A percentile compares a stretch with the other conserved stretches of the same genome.
These are phyloP conservation scores for Baryphthengus martii DNA, from an alignment of 2,113 vertebrate species.

Conservation along the genomic window DNA sequence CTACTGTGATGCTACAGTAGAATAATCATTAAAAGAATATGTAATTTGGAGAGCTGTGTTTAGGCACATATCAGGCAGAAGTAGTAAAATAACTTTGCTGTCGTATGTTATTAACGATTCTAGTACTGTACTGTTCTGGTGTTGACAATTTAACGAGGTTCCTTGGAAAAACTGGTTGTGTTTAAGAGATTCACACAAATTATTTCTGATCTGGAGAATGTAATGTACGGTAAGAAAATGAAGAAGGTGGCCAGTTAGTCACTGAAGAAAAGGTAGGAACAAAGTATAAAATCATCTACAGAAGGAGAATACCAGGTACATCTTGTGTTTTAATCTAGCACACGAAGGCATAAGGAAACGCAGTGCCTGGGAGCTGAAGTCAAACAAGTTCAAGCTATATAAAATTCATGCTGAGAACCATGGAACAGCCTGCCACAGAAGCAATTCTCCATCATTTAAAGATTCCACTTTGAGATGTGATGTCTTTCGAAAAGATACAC, in stretches of 20 bases:
- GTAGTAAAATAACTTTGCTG: neutral
- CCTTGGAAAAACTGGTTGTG: conserved; percentile 2
- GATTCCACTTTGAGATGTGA: neutral
- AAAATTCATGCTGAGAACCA: conserved; percentile 14
- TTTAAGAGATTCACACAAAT: neutral
- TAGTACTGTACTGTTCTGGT: neutral
- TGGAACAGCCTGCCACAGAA: conserved; percentile 20
- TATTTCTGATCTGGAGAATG: neutral
- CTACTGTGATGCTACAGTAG: neutral
- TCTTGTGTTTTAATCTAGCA: neutral
- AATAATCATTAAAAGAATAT: neutral
- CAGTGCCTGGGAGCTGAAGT: neutral
- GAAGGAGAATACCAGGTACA: neutral
- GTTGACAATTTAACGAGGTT: conserved; percentile 53
- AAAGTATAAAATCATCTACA: neutral
- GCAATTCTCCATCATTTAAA: neutral
- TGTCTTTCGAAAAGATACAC: neutral
- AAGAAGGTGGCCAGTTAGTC: neutral
- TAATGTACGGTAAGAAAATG: neutral
- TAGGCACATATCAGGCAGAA: conserved; percentile 1
- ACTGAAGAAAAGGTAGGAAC: neutral
- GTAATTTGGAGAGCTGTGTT: neutral
- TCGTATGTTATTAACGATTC: neutral
- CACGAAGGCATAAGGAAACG: neutral
- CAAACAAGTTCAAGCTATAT: neutral